Evolutionary conservation across 2,888 invertebrate species (phyloP).

Genomic region (Hipparchia sbordonii): DNA sequence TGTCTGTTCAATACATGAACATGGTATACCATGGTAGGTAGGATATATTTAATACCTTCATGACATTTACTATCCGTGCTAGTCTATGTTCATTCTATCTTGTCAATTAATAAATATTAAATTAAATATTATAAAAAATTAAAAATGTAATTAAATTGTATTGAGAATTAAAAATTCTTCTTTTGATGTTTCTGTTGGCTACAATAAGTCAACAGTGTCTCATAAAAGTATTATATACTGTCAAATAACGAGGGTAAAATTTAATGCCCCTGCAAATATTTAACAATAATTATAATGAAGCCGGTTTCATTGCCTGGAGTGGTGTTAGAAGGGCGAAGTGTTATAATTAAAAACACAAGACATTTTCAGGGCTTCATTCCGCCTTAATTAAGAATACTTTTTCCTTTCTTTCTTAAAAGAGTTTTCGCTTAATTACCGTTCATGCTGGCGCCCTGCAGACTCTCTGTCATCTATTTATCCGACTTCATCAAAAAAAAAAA

Average conservation of each 20-base stretch:
- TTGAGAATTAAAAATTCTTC: too few species aligned
- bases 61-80: too few species aligned
- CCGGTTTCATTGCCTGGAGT: slow-evolving; percentile 45
- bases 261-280: slow-evolving; percentile 9
- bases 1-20: too few species aligned
- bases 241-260: neutral
- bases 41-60: too few species aligned
- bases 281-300: slow-evolving; percentile 46
- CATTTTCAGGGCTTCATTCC: slow-evolving; percentile 56
- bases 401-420: slow-evolving; percentile 57
- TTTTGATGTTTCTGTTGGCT: too few species aligned
- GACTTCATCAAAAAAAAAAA: neutral
- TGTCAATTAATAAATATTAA: too few species aligned
- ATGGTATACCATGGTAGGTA: too few species aligned
- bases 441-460: slow-evolving; percentile 52
- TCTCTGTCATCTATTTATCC: slow-evolving; percentile 50
- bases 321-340: slow-evolving; percentile 49
- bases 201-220: neutral
- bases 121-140: too few species aligned
- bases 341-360: slow-evolving; percentile 68
- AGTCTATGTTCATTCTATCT: too few species aligned
- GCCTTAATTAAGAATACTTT: slow-evolving; percentile 72
- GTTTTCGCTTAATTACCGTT: slow-evolving; percentile 70
- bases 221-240: neutral
- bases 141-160: too few species aligned